Evolutionary conservation across 2,113 vertebrate genomes (phyloP).

Genomic region (Myanophis thanlyinensis): DNA sequence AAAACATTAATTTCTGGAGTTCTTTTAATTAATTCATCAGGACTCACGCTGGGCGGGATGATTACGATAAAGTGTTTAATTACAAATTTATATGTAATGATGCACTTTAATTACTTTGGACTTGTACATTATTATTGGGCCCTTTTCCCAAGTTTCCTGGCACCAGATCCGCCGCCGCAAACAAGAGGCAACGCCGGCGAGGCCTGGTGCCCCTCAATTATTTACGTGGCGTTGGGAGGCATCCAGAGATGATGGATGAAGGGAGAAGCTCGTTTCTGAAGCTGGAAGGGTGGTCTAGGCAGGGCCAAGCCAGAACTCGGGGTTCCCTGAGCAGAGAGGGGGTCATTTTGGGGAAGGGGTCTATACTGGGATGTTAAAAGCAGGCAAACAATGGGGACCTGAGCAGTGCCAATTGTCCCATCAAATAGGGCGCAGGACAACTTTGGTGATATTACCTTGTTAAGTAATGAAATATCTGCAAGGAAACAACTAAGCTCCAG

Average conservation of each 20-base stretch:
- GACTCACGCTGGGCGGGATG: slow-evolving; percentile 85
- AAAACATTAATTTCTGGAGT: slow-evolving; percentile 89
- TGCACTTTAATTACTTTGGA: slow-evolving; percentile 91
- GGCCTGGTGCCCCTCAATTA: slow-evolving; percentile 71
- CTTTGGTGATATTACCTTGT: not conserved
- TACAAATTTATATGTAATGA: slow-evolving; percentile 92
- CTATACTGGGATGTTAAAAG: slow-evolving; percentile 51
- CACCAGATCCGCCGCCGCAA: slow-evolving; percentile 60
- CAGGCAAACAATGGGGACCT: slow-evolving; percentile 37
- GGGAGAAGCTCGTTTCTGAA: slow-evolving; percentile 33
- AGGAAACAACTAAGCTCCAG: not conserved
- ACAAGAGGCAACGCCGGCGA: slow-evolving; percentile 57
- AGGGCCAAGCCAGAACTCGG: not conserved
- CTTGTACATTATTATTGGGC: slow-evolving; percentile 87
- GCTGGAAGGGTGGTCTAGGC: slow-evolving; percentile 29
- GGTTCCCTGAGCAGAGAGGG: slow-evolving; percentile 28
- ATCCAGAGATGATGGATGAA: slow-evolving; percentile 52
- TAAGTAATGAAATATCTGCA: not conserved
- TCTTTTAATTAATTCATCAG: slow-evolving; percentile 89
- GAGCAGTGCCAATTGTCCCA: slow-evolving; percentile 17
- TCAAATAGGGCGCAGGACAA: not conserved
- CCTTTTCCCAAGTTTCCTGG: slow-evolving; percentile 83
- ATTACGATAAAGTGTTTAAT: slow-evolving; percentile 93
- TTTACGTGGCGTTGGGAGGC: slow-evolving; percentile 69
- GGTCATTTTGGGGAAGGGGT: slow-evolving; percentile 35